A percentile compares a stretch with the other conserved stretches of the same genome.
Evolutionary conservation across 2,797 vertebrate species (phyloP).

Genomic region (Sebastes nivosus): DNA sequence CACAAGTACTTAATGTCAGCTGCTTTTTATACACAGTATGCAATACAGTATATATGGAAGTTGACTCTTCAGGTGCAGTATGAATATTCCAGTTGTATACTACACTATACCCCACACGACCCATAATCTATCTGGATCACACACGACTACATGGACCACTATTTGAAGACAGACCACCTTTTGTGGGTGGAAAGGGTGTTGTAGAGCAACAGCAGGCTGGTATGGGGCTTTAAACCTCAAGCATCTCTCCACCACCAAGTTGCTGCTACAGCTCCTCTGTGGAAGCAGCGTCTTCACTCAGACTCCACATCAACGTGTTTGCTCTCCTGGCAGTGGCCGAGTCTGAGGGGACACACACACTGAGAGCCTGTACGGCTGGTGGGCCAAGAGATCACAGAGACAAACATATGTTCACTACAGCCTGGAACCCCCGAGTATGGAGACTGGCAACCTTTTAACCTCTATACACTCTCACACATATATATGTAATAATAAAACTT

Average conservation of each 20-base stretch:
- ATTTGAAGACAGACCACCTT: constrained; percentile 1
- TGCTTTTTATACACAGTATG: neutral
- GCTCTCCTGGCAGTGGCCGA: constrained; percentile 71
- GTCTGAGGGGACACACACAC: constrained; percentile 86
- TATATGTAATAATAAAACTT: neutral
- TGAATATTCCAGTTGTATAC: neutral
- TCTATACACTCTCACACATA: constrained; percentile 3
- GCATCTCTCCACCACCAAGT: constrained; percentile 10
- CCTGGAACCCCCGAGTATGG: constrained; percentile 82
- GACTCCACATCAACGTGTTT: constrained; percentile 62
- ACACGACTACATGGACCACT: neutral
- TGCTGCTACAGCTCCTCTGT: constrained; percentile 22
- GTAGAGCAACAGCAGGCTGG: neutral
- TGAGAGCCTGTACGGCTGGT: constrained; percentile 85
- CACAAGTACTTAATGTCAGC: neutral
- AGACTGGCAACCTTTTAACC: constrained; percentile 89
- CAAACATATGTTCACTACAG: constrained; percentile 96
- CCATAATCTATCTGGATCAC: constrained; percentile 6
- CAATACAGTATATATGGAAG: neutral
- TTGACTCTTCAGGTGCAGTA: neutral
- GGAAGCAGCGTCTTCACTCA: constrained; percentile 40
- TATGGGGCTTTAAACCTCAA: constrained; percentile 11
- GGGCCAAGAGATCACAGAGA: constrained; percentile 90
- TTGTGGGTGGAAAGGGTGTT: neutral
- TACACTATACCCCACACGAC: neutral